Base-by-base conservation (phyloP, 1,140 invertebrate species). In the Sinella curviseta region DNA sequence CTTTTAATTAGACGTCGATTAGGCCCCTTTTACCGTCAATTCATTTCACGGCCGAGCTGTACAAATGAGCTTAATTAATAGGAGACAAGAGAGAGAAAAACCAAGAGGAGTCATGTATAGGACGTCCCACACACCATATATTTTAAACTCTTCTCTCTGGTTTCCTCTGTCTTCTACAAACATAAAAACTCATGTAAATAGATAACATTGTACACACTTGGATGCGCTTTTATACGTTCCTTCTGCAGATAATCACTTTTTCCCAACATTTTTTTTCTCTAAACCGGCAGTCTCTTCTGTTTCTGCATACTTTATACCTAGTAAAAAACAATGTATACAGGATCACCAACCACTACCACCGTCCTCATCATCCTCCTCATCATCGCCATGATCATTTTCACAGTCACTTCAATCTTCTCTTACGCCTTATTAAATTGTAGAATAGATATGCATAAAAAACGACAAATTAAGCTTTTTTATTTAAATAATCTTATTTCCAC, bases 1-100 rank as follows among this genome's bases (percentile, higher is more conserved):
- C 80, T 83, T 83, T 83, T 83, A 83, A 83, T 83, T 83, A 83
- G 80, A 83, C 80, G 55, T 31, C 78, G 76, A 83, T 83, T 81
- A 81, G 67, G 48, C 54, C 70, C 79, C 81, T 80, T 83, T 30
- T 33, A 70, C 65, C 26, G 31, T 80, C 74, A 76, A 76, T 76
- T 79, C 77, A 67, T 81, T 81, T 76, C 77, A 76, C 75, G 78
- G 74, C 54, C 48, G 74, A 79, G 48, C 57, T 81, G 77, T 65
- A 78, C 74, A 78, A 81, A 77, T 77, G 57, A 35, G 60, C 81
- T 82, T 79, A 82, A 82, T 79, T 82, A 82, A 81, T 78, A 77
- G 77, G 74, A 79, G 74, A 48, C 31, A 24, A 70, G 65, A 70
- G 24, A 65, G 26, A 16, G 57, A 26, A 26, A 65, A 65, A 65